phyloP scores from a whole-genome alignment of 30 jellyfish, hydroid and myxozoan genomes.

The Chironex yamaguchii region DNA sequence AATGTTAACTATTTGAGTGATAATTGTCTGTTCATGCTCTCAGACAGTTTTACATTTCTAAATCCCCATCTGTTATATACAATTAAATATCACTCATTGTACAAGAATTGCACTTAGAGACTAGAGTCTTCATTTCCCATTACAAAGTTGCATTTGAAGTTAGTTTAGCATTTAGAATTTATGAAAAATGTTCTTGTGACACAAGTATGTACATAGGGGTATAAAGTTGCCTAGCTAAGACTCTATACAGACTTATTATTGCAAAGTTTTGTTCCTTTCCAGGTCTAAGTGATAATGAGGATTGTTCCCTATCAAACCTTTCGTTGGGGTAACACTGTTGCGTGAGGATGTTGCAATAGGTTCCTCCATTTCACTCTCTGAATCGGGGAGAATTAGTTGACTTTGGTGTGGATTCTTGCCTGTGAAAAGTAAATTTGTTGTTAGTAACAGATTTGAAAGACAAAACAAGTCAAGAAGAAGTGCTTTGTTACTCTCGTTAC shows the following conservation, averaged over 20 bases:
- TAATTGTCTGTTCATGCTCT: not conserved
- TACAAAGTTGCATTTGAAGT: not conserved
- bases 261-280: not conserved
- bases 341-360: constrained; percentile 97
- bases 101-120: not conserved
- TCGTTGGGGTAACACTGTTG: constrained; percentile 81
- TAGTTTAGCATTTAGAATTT: not conserved
- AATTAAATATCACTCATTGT: not conserved
- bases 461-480: too few relatives aligned
- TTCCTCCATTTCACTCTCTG: constrained; percentile 82
- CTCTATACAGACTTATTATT: too few relatives aligned
- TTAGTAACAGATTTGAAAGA: not conserved
- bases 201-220: not conserved
- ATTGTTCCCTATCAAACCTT: not conserved
- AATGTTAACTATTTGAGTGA: too few relatives aligned
- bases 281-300: constrained; percentile 1
- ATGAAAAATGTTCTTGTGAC: not conserved
- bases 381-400: constrained; percentile 63
- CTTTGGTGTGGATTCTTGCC: constrained; percentile 68
- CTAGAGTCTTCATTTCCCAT: not conserved
- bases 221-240: not conserved
- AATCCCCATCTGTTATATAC: not conserved
- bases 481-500: too few relatives aligned
- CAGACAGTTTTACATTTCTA: not conserved
- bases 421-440: not conserved